Evolutionary conservation across 1,140 invertebrate genomes (phyloP).

Genomic region (Philotrypesis tridentata): DNA sequence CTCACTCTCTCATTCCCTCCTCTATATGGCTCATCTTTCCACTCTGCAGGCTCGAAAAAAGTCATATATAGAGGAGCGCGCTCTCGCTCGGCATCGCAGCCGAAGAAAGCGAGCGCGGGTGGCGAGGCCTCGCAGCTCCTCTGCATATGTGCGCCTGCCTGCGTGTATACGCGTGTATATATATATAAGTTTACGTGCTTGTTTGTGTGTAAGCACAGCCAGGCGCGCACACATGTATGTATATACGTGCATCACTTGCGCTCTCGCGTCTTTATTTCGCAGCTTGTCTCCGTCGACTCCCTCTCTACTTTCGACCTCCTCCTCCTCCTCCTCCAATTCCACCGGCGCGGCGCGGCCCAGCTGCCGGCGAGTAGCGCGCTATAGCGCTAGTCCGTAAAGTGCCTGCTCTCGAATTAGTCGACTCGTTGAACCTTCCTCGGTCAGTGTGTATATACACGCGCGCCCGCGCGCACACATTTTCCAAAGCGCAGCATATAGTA

Average conservation of each 20-base stretch:
- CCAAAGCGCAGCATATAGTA: neutral
- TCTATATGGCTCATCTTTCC: slow-evolving; percentile 64
- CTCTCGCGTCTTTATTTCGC: slow-evolving; percentile 38
- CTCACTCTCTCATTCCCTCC: neutral
- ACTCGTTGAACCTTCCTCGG: slow-evolving; percentile 61
- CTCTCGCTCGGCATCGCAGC: neutral
- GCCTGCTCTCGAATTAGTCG: slow-evolving; percentile 68
- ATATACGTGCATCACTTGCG: neutral
- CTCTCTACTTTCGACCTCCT: slow-evolving; percentile 20
- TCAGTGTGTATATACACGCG: slow-evolving; percentile 47
- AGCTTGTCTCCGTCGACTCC: slow-evolving; percentile 32
- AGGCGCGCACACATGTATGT: too few relatives aligned
- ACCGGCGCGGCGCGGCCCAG: slow-evolving; percentile 35
- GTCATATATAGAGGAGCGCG: neutral
- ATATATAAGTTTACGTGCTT: neutral
- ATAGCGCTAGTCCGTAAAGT: neutral
- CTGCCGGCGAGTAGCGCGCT: neutral
- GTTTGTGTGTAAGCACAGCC: too few relatives aligned
- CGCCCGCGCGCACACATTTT: slow-evolving; percentile 42
- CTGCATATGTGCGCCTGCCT: neutral
- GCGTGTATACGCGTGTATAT: too few relatives aligned
- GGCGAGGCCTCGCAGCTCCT: slow-evolving; percentile 42
- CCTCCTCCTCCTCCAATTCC: slow-evolving; percentile 44
- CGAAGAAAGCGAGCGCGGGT: slow-evolving; percentile 57
- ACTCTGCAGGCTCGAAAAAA: slow-evolving; percentile 37